Evolutionary conservation across 2,797 vertebrate genomes (phyloP).

Genomic region (Typhlichthys eigenmanni): DNA sequence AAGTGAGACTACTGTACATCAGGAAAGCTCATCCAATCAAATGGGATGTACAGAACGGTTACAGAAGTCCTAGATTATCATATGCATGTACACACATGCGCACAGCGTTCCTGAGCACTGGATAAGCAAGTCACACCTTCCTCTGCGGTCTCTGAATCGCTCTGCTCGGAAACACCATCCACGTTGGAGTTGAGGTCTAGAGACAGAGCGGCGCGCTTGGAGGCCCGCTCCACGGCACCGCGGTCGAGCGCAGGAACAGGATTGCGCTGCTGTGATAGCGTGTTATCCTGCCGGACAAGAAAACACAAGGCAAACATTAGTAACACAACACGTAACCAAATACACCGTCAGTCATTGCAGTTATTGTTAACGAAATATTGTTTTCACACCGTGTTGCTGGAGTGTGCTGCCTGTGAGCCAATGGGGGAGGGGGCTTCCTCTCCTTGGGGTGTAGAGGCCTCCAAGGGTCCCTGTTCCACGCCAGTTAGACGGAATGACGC

Average conservation of each 20-base stretch:
- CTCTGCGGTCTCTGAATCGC: slow-evolving; percentile 83
- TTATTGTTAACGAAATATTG: not conserved
- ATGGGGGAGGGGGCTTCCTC: slow-evolving; percentile 62
- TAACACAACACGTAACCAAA: not conserved
- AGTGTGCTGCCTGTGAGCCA: slow-evolving; percentile 41
- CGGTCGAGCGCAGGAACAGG: slow-evolving; percentile 71
- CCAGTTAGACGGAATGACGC: slow-evolving; percentile 61
- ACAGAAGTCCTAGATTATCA: too few relatives aligned
- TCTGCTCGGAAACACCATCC: slow-evolving; percentile 80
- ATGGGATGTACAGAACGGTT: too few relatives aligned
- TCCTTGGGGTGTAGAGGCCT: slow-evolving; percentile 66
- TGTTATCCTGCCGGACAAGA: slow-evolving; percentile 72
- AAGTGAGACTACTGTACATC: too few relatives aligned
- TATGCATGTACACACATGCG: not conserved
- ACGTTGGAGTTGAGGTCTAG: slow-evolving; percentile 89
- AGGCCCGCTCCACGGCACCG: slow-evolving; percentile 56
- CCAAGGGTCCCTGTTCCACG: slow-evolving; percentile 56
- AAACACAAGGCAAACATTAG: not conserved
- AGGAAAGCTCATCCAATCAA: too few relatives aligned
- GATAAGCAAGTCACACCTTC: slow-evolving; percentile 78
- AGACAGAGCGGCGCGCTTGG: slow-evolving; percentile 75
- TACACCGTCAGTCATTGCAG: not conserved
- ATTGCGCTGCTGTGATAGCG: slow-evolving; percentile 67
- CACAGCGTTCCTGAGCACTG: not conserved
- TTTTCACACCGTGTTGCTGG: slow-evolving; percentile 52